Percentiles rank a stretch among this genome's conserved stretches.
Evolutionary conservation across 2,113 vertebrate species (phyloP).

Genomic region (Chiloscyllium plagiosum): DNA sequence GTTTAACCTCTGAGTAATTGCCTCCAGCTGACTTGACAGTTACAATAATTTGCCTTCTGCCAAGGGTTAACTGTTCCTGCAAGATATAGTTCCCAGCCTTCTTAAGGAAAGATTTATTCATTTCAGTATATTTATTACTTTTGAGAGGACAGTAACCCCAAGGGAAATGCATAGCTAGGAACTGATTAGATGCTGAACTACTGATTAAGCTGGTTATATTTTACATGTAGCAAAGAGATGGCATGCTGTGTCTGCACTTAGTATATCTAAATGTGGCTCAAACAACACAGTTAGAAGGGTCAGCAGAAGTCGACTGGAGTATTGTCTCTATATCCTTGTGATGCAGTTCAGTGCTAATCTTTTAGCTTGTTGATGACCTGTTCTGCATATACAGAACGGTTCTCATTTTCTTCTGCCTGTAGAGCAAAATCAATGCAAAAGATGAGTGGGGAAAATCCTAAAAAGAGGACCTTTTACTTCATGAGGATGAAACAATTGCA

Average conservation of each 20-base stretch:
- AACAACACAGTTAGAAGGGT: constrained; percentile 52
- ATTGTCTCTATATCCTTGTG: constrained; percentile 45
- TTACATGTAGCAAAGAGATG: constrained; percentile 8
- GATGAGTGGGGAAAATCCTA: constrained; percentile 64
- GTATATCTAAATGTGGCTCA: constrained; percentile 20
- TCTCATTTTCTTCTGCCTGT: constrained; percentile 62
- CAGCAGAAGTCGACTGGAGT: constrained; percentile 50
- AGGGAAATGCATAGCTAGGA: neutral
- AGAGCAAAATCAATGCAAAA: constrained; percentile 57
- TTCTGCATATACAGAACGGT: constrained; percentile 59
- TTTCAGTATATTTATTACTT: neutral
- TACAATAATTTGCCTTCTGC: neutral
- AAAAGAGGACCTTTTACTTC: constrained; percentile 83
- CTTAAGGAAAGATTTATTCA: neutral
- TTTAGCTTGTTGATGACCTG: constrained; percentile 64
- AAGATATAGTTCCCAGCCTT: neutral
- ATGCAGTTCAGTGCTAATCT: constrained; percentile 46
- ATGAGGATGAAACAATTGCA: constrained; percentile 87
- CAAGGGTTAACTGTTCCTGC: neutral
- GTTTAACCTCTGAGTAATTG: neutral
- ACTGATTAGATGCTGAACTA: neutral
- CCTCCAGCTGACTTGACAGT: neutral
- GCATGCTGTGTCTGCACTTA: neutral
- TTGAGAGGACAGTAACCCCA: neutral
- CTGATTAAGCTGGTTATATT: neutral